These are phyloP conservation scores for Zaprionus taronus DNA, from an alignment of 1,140 invertebrate genomes.

Conservation along the genomic window DNA sequence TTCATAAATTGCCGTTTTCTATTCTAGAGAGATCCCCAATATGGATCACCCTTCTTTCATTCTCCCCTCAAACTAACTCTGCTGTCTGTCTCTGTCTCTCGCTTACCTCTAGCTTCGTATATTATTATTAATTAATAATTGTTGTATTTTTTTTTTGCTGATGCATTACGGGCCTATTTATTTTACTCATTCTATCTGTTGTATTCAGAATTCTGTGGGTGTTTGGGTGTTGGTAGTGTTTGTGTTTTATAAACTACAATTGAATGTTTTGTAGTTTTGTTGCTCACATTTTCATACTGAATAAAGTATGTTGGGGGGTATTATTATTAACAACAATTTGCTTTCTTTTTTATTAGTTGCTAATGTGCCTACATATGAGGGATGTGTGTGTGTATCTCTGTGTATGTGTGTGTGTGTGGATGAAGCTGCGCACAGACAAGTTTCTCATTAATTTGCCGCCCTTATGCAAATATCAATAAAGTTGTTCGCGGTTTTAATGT, in stretches of 20 bases:
- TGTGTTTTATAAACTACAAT: constrained; percentile 40
- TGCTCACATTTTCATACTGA: constrained; percentile 54
- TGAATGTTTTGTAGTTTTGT: constrained; percentile 30
- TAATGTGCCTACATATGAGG: constrained; percentile 47
- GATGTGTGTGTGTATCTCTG: constrained; percentile 29
- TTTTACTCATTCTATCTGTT: constrained; percentile 6
- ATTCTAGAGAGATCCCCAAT: constrained; percentile 46
- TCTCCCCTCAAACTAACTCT: constrained; percentile 21
- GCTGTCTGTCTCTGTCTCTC: constrained; percentile 2
- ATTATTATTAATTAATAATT: constrained; percentile 56
- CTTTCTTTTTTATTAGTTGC: constrained; percentile 54
- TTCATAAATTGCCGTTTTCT: constrained; percentile 64
- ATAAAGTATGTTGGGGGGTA: constrained; percentile 32
- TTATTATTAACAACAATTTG: constrained; percentile 56
- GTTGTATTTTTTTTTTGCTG: constrained; percentile 37
- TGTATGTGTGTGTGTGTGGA: constrained; percentile 24
- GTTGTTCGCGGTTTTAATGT: constrained; percentile 53
- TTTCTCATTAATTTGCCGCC: constrained; percentile 79
- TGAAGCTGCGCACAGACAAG: constrained; percentile 74
- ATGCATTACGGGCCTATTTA: constrained; percentile 40
- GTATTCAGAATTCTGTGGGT: background rate
- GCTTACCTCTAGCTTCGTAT: constrained; percentile 56
- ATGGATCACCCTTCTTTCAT: constrained; percentile 25
- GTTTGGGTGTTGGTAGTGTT: background rate
- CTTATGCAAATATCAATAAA: constrained; percentile 64